Base-by-base conservation (phyloP, 2,888 invertebrate genomes). In the Gerris lacustris region DNA sequence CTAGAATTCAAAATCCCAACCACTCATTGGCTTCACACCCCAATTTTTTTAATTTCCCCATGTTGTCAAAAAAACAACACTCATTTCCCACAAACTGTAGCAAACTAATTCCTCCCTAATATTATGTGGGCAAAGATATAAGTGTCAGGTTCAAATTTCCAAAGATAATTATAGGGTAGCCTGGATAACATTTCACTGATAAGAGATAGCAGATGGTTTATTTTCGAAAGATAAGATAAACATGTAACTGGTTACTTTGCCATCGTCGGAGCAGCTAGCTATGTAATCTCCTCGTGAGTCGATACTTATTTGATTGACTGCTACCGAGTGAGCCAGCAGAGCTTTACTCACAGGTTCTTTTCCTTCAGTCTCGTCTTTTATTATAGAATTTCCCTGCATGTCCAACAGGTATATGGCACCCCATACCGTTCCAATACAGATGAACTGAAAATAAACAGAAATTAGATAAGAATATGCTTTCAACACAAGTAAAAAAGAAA, bases 301-400 rank as follows among this genome's bases (percentile, higher is more conserved):
- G 73, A 99, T 92, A 66, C 94, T 94, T 75, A 99, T 93, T 79
- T 91, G 92, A 82, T 97, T 96, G 0, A 99, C 94, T 9, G 95
- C 91, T 1, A 95, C 91, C 0, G 91, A 86, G 78, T 97, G 96
- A 45, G 88, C 86, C 76, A 87, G 87, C 63, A 91, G 82, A 15
- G 72, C 55, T n/a, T 17, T 18, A 6, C 31, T 64, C 9, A 55
- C 55, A 15, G 55, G 55, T 45, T 72, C 74, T 17, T 69, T 55
- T 43, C 69, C 71, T 44, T 67, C 67, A 45, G 70, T 72, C 76
- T 88, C 89, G 77, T 88, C 88, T 69, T 86, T 87, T 75, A 85
- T 83, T 18, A 87, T 86, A 0, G 83, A 84, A 80, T 96, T 94
- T 0, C 96, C 97, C 79, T 92, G 90, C 80, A 96, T 96, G 80